Evolutionary conservation across 2,797 vertebrate species (phyloP), one percentile per base, ranked within the genome.

Genomic region (Cetoscarus ocellatus): DNA sequence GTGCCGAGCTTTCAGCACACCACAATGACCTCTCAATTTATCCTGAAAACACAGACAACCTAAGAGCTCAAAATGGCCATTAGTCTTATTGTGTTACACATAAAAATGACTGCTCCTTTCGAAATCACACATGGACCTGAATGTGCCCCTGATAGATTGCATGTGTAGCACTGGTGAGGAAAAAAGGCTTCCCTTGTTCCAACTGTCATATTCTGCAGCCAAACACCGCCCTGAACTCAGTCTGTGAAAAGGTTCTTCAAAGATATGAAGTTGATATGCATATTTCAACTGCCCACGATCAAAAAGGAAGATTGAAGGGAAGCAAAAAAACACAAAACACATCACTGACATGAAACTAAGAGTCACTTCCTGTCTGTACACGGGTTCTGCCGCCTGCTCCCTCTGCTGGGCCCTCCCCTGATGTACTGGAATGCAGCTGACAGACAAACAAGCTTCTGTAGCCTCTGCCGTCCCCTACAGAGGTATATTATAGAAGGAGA

Each of bases 351-450:
- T 81, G 15, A 27, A 35, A 75, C 70, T n/a, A 54, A 77, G 80
- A 80, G 58, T 72, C 64, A 92, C 86, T 90, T 92, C 92, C 91
- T 91, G 91, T 77, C 83, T 91, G 83, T 77, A 76, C 81, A 75
- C 79, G 79, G 70, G 80, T 80, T 85, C 52, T 7, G 52, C 72
- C 63, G 59, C 70, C 65, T 27, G 48, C 73, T 84, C 57, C 52
- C 47, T 66, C 60, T 17, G 56, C 63, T 14, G 53, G 67, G 83
- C 81, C 82, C 67, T 61, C 76, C 82, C 80, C 82, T 64, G 68
- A 69, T 74, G 8, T 38, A 73, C 43, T 49, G 82, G 85, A 88
- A 85, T 80, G 74, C 60, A 85, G 60, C 73, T 54, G 50, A 67
- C 80, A 88, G 47, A 87, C 83, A 85, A 83, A 84, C 69, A 73